A percentile compares a stretch with the other conserved stretches of the same genome.
These are phyloP conservation scores for Caenorhabditis inopinata DNA, from an alignment of 1,140 invertebrate genomes.

Conservation along the genomic window DNA sequence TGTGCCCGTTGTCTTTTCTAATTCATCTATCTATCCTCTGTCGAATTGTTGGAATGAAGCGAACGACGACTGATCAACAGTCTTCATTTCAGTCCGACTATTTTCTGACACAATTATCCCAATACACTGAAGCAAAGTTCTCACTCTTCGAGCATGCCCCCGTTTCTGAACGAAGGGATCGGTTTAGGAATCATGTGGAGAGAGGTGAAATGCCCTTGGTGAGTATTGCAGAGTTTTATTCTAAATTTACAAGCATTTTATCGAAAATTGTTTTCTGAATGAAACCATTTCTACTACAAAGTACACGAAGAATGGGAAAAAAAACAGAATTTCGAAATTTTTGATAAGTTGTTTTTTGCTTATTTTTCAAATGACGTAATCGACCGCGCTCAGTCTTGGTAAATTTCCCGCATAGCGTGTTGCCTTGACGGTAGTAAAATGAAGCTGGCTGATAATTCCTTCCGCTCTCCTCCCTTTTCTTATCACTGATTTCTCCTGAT, in stretches of 20 bases:
- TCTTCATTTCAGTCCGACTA: neutral
- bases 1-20: neutral
- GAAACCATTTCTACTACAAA: too few species aligned
- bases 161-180: neutral
- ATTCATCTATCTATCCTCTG: neutral
- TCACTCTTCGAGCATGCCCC: slow-evolving; percentile 6
- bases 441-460: slow-evolving; percentile 15
- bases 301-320: too few species aligned
- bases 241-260: too few species aligned
- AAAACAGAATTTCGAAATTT: too few species aligned
- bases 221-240: neutral
- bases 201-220: slow-evolving; percentile 5
- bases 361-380: too few species aligned
- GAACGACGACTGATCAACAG: neutral
- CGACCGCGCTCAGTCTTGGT: too few species aligned
- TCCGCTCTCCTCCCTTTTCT: neutral
- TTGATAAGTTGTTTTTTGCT: too few species aligned
- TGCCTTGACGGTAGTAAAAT: too few species aligned
- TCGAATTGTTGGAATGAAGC: neutral
- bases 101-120: neutral
- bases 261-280: too few species aligned
- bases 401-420: too few species aligned
- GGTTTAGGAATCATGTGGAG: slow-evolving; percentile 8
- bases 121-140: neutral
- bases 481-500: too few species aligned